Base-by-base conservation (phyloP, 2,113 vertebrate species). In the Rhombomys opimus region DNA sequence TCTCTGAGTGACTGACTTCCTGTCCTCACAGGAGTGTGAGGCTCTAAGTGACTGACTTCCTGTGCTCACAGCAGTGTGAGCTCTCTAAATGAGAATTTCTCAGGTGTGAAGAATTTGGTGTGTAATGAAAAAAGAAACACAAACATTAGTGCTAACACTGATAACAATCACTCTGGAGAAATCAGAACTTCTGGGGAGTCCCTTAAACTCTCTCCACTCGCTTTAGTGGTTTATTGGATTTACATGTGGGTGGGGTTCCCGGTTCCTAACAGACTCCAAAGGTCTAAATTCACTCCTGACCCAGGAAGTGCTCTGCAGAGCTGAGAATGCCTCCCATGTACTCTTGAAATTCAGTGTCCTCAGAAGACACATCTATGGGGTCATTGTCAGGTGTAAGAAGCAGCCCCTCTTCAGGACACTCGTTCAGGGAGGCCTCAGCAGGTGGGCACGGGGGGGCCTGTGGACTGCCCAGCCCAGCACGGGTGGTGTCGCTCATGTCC, bases 401-500 rank as follows among this genome's bases (percentile, higher is more conserved):
- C 35, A 38, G 84, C 46, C 7, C 13, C 52, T 76, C 46, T 12
- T 50, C 41, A 35, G 52, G 5, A 46, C 72, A 22, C 27, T 50
- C 25, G 17, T 14, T 32, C n/a, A 14, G 86, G n/a, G 15, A 52
- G 90, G 41, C 38, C 59, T 72, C 9, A 27, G 46, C 41, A 73
- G 35, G 61, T 76, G 50, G 52, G 61, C 17, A 2, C 0, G 30
- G 46, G 1, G n/a, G 35, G 15, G 2, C n/a, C 7, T 50, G 17
- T 17, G 87, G 15, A 17, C 27, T 4, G 13, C n/a, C 50, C n/a
- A 46, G 41, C 61, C 78, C 76, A 57, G 65, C 63, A 17, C 13
- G 20, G 35, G 61, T 63, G 20, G 8, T 20, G 1, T 7, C 4
- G 12, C 11, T 84, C 38, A 9, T 1, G 7, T 46, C 3, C 1